Percentiles rank a stretch among this genome's conserved stretches.
phyloP scores from a whole-genome alignment of 2,888 invertebrate species.

The Exocentrus adspersus region DNA sequence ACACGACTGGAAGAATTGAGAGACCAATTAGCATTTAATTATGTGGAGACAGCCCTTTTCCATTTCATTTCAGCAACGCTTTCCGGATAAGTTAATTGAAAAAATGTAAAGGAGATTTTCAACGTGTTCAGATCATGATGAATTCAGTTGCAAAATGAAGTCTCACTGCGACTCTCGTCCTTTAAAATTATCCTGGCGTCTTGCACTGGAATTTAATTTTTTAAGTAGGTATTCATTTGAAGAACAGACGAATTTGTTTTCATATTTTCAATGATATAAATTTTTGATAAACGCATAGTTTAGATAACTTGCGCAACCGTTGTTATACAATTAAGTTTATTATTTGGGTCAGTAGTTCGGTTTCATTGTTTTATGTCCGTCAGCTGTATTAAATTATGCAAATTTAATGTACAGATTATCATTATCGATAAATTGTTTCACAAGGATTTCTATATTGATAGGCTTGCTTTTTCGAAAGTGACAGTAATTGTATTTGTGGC shows the following conservation, averaged over 20 bases:
- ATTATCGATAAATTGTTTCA: background rate
- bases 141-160: background rate
- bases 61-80: slow-evolving; percentile 9
- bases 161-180: background rate
- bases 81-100: slow-evolving; percentile 1
- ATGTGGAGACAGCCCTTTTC: slow-evolving; percentile 23
- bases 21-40: slow-evolving; percentile 22
- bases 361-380: background rate
- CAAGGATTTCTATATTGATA: background rate
- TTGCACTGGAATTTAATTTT: too few relatives aligned
- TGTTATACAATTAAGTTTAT: background rate
- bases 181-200: too few relatives aligned
- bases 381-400: background rate
- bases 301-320: too few relatives aligned
- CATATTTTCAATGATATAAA: too few relatives aligned
- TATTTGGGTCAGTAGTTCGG: background rate
- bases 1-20: slow-evolving; percentile 11
- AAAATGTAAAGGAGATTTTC: background rate
- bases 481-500: too few relatives aligned
- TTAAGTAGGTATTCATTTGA: too few relatives aligned
- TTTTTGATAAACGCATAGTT: too few relatives aligned
- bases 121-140: background rate
- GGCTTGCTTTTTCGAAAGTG: background rate
- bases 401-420: background rate
- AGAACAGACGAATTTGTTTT: too few relatives aligned